Evolutionary conservation across 2,888 invertebrate species (phyloP).

Genomic region (Coelogynopora nodosa): DNA sequence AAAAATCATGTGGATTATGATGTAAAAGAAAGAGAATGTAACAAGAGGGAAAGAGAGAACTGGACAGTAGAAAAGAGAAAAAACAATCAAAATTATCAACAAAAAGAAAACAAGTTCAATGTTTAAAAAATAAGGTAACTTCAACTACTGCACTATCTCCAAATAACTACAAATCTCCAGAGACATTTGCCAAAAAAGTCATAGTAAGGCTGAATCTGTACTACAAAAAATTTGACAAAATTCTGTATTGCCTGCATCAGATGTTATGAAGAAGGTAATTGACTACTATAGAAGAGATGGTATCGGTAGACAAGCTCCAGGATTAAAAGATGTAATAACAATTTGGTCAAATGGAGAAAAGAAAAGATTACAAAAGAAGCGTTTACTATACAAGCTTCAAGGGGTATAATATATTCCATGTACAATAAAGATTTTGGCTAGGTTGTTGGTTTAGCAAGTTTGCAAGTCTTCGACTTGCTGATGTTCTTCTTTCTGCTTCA

Average conservation of each 20-base stretch:
- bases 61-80: not conserved
- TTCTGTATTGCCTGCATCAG: too few relatives aligned
- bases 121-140: not conserved
- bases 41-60: not conserved
- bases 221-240: not conserved
- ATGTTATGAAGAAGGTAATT: slow-evolving; percentile 10
- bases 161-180: not conserved
- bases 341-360: slow-evolving; percentile 20
- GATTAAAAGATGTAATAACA: slow-evolving; percentile 12
- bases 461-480: not conserved
- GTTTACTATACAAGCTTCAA: slow-evolving; percentile 5
- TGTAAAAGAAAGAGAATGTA: not conserved
- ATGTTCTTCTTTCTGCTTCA: not conserved
- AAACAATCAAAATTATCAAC: not conserved
- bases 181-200: not conserved
- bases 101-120: not conserved
- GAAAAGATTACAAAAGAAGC: slow-evolving; percentile 8
- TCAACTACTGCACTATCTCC: not conserved
- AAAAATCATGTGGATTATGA: not conserved
- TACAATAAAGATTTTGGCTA: slow-evolving; percentile 3
- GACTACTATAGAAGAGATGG: slow-evolving; percentile 14
- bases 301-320: slow-evolving; percentile 19
- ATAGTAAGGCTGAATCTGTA: not conserved
- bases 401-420: slow-evolving; percentile 26
- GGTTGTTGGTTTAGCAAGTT: slow-evolving; percentile 16